A percentile compares a stretch with the other conserved stretches of the same genome.
Evolutionary conservation across 2,797 vertebrate species (phyloP).

Genomic region (Heteromormyrus szaboi): DNA sequence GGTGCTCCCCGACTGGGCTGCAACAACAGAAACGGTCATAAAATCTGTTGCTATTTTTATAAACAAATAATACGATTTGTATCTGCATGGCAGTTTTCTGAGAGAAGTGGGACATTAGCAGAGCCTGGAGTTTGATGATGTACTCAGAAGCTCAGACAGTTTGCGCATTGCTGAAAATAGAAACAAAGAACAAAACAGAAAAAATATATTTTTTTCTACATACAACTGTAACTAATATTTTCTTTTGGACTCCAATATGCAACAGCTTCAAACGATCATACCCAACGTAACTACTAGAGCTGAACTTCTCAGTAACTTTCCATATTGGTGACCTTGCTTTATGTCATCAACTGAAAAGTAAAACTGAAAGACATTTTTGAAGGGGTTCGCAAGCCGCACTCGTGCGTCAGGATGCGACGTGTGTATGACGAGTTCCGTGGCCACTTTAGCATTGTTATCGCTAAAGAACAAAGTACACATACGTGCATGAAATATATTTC

Average conservation of each 20-base stretch:
- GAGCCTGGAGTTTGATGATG: not conserved
- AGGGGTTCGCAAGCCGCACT: not conserved
- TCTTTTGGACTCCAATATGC: not conserved
- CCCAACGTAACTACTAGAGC: not conserved
- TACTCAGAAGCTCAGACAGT: not conserved
- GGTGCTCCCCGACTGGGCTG: not conserved
- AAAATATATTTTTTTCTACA: not conserved
- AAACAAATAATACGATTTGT: not conserved
- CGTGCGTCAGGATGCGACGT: not conserved
- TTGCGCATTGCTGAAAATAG: not conserved
- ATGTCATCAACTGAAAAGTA: not conserved
- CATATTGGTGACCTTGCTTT: not conserved
- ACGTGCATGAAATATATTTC: not conserved
- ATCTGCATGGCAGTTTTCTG: not conserved
- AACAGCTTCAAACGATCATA: not conserved
- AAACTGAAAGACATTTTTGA: not conserved
- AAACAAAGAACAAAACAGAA: not conserved
- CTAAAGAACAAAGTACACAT: not conserved
- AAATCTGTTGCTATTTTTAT: not conserved
- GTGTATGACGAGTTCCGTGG: not conserved
- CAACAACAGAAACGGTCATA: not conserved
- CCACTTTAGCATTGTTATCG: not conserved
- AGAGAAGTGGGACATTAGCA: not conserved
- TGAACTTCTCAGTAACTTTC: not conserved
- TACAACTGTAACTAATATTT: not conserved